Conservation (phyloP, 2,113 vertebrate species). For the Rhinolophus ferrumequinum region DNA sequence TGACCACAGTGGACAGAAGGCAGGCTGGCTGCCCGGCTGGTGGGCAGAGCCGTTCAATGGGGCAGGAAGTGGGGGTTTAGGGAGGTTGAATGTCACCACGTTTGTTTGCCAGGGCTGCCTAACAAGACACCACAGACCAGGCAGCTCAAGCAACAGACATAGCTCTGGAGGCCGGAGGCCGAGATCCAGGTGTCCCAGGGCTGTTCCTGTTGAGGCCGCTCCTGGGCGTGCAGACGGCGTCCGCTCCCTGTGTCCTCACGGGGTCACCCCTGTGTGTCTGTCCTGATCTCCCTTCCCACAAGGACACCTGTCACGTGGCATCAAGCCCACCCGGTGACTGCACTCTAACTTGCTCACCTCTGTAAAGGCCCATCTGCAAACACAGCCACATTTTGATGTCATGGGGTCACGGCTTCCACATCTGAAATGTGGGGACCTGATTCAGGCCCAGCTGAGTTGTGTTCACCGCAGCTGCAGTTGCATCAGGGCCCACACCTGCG, state of each 20-base stretch:
- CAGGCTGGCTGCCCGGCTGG: no score
- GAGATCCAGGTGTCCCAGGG: background rate
- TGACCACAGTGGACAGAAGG: background rate
- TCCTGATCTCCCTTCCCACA: no score
- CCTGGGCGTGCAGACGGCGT: accelerated
- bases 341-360: background rate
- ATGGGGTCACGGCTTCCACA: background rate
- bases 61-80: no score
- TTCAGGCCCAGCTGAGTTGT: background rate
- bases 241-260: background rate
- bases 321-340: background rate
- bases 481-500: background rate
- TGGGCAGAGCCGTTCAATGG: background rate
- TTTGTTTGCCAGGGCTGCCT: background rate
- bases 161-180: background rate
- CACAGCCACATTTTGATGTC: background rate
- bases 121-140: accelerated
- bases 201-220: background rate
- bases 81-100: background rate
- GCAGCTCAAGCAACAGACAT: background rate
- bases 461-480: background rate
- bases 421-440: background rate
- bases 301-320: background rate
- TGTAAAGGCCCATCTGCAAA: background rate
- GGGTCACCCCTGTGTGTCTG: background rate